Conservation (phyloP, 2,888 invertebrate species). For the Diploptera punctata region DNA sequence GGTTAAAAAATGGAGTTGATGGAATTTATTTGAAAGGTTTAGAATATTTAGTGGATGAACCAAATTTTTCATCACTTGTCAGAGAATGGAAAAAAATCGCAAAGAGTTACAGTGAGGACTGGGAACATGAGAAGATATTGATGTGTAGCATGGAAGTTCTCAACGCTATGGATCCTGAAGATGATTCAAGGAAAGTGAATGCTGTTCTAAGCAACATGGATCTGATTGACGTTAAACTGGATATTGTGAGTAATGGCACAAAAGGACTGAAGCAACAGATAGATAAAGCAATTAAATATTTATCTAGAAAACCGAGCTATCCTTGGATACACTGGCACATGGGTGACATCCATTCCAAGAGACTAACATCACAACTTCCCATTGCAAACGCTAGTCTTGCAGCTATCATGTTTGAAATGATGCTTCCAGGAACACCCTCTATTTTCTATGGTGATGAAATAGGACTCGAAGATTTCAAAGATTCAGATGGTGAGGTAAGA, state of each 20-base stretch:
- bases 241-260: constrained; percentile 62
- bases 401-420: constrained; percentile 74
- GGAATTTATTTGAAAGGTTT: constrained; percentile 89
- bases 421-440: constrained; percentile 85
- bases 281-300: constrained; percentile 59
- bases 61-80: constrained; percentile 64
- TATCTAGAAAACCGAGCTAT: constrained; percentile 65
- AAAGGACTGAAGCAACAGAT: constrained; percentile 65
- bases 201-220: constrained; percentile 69
- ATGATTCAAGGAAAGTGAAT: constrained; percentile 59
- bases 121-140: constrained; percentile 60
- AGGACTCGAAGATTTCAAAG: constrained; percentile 66
- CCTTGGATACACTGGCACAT: constrained; percentile 86
- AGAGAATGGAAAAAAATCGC: constrained; percentile 70
- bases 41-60: constrained; percentile 68
- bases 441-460: constrained; percentile 95
- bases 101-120: constrained; percentile 43
- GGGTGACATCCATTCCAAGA: constrained; percentile 67
- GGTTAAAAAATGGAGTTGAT: constrained; percentile 80
- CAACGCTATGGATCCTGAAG: constrained; percentile 54
- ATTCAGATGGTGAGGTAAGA: constrained; percentile 60
- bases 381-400: constrained; percentile 70
- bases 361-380: constrained; percentile 62
- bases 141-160: constrained; percentile 69
- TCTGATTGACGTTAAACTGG: constrained; percentile 72